A percentile compares a stretch with the other conserved stretches of the same genome.
These are phyloP conservation scores for Protosalanx chinensis DNA, from an alignment of 2,797 vertebrate genomes.

Conservation along the genomic window DNA sequence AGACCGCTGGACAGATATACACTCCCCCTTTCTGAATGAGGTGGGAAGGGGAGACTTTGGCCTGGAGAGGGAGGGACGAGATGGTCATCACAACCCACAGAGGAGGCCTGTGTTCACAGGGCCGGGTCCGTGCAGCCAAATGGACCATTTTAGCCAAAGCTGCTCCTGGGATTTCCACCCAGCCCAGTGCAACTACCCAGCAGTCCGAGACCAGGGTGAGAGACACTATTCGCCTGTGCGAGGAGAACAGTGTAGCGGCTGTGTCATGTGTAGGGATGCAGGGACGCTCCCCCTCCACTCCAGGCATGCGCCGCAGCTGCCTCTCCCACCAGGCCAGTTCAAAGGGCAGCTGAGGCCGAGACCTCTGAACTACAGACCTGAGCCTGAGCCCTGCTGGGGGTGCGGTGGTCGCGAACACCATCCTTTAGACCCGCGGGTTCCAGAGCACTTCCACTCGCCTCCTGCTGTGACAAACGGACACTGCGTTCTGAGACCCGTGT, in stretches of 20 bases:
- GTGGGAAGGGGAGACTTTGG: slow-evolving; percentile 41
- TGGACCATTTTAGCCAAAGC: slow-evolving; percentile 49
- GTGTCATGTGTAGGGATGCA: slow-evolving; percentile 38
- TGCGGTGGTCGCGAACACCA: slow-evolving; percentile 36
- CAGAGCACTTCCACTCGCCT: slow-evolving; percentile 20
- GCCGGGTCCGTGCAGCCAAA: slow-evolving; percentile 48
- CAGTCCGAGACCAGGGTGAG: slow-evolving; percentile 45
- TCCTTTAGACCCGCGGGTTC: slow-evolving; percentile 37
- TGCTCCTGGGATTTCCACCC: slow-evolving; percentile 59
- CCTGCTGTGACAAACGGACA: slow-evolving; percentile 57
- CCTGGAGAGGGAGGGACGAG: slow-evolving; percentile 52
- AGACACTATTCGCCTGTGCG: slow-evolving; percentile 60
- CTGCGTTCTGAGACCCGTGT: slow-evolving; percentile 42
- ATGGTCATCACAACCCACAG: slow-evolving; percentile 61
- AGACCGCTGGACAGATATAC: slow-evolving; percentile 51
- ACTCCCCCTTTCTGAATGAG: slow-evolving; percentile 52
- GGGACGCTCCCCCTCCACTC: slow-evolving; percentile 51
- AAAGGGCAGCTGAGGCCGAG: slow-evolving; percentile 59
- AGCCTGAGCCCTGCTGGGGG: slow-evolving; percentile 33
- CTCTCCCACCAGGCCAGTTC: slow-evolving; percentile 67
- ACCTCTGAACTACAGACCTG: slow-evolving; percentile 7
- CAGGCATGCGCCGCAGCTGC: slow-evolving; percentile 50
- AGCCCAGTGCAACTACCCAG: slow-evolving; percentile 58
- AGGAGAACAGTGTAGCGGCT: slow-evolving; percentile 66
- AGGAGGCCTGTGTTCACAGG: slow-evolving; percentile 67